Evolutionary conservation across 2,113 vertebrate genomes (phyloP).

Genomic region (Myrmophylax atrothorax): DNA sequence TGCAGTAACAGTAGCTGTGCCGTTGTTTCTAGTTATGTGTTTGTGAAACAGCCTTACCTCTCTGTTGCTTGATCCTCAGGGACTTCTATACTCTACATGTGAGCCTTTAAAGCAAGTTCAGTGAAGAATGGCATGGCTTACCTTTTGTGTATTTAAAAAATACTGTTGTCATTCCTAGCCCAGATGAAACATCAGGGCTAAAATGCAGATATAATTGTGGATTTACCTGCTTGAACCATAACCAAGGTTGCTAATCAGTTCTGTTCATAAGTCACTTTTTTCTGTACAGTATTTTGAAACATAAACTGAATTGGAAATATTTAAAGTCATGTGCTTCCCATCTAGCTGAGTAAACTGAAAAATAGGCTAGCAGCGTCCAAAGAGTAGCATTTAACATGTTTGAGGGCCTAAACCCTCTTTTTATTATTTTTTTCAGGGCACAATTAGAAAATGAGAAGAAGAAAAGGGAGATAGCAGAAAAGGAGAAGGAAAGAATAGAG

Average conservation of each 20-base stretch:
- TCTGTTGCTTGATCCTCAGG: background rate
- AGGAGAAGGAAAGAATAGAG: slow-evolving; percentile 96
- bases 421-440: slow-evolving; percentile 76
- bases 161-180: background rate
- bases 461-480: slow-evolving; percentile 94
- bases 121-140: background rate
- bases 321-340: background rate
- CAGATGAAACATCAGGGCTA: background rate
- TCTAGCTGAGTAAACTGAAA: background rate
- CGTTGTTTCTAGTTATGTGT: background rate
- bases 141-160: background rate
- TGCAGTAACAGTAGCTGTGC: background rate
- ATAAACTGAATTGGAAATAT: background rate
- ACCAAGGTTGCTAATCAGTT: background rate
- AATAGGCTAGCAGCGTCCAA: background rate
- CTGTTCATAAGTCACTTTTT: background rate
- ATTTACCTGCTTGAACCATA: background rate
- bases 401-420: background rate
- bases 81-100: background rate
- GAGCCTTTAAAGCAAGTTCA: background rate
- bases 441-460: slow-evolving; percentile 98
- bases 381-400: background rate
- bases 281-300: background rate
- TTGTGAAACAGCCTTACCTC: background rate
- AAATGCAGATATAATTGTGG: background rate